These are phyloP conservation scores for Escarpia spicata DNA, from an alignment of 2,888 invertebrate species.

Conservation along the genomic window DNA sequence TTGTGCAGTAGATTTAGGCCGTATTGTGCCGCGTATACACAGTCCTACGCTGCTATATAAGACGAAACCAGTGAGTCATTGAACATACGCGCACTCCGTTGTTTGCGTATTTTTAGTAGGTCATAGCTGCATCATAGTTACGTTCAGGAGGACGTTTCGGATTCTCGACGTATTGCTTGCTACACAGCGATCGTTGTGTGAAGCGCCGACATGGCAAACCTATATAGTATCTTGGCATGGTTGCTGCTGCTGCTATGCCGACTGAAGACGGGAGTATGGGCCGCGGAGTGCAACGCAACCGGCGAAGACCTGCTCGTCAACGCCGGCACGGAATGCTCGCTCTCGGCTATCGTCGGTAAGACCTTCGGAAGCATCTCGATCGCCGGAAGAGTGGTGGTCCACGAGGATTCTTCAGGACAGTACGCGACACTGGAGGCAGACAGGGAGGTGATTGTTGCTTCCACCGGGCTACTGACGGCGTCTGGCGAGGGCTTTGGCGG, in stretches of 20 bases:
- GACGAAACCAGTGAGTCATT: background rate
- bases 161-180: background rate
- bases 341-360: background rate
- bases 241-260: background rate
- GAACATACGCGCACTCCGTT: background rate
- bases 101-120: background rate
- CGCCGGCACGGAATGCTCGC: background rate
- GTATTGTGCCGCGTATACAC: too few relatives aligned
- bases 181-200: background rate
- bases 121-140: background rate
- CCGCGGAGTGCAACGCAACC: background rate
- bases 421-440: background rate
- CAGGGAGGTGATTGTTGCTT: background rate
- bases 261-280: background rate
- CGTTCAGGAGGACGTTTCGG: background rate
- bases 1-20: too few relatives aligned
- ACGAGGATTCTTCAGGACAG: background rate
- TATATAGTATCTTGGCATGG: background rate
- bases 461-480: background rate
- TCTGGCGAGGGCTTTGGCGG: background rate
- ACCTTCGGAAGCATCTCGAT: background rate
- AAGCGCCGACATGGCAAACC: background rate
- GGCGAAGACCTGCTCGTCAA: background rate
- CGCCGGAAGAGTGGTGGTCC: background rate
- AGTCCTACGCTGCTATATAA: background rate